Base-by-base conservation (phyloP, 2,113 vertebrate genomes). In the Paedocypris sp. region DNA sequence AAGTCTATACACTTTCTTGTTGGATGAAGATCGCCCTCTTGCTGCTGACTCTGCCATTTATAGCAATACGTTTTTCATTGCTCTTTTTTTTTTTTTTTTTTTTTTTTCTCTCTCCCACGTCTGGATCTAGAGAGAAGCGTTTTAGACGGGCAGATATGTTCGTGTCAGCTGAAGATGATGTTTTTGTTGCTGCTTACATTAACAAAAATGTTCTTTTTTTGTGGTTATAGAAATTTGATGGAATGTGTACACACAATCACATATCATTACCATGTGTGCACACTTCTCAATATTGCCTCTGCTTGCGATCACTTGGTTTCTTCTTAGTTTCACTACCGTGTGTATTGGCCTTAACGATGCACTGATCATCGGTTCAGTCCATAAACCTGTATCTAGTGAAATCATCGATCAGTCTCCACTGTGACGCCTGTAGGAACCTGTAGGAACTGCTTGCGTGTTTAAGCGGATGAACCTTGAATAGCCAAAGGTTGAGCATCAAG, bases 1-100 rank as follows among this genome's bases (percentile, higher is more conserved):
- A n/a, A n/a, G n/a, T n/a, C n/a, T n/a, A n/a, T n/a, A n/a, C n/a
- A n/a, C n/a, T n/a, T n/a, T n/a, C n/a, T n/a, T n/a, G 41, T 46
- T 38, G 46, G 36, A 65, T 45, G 25, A 59, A 49, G 29, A 46
- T 11, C 31, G 20, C 62, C 73, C 59, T 75, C 74, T 81, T 77
- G 82, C 82, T 85, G 85, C 83, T 85, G 79, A 77, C 60, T 79
- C 80, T 70, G 67, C 64, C 64, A 51, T 80, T 80, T 77, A 73
- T 71, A 68, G 67, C 38, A 72, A 33, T 68, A 46, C 61, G 22
- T 64, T 73, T 79, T 74, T 25, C 41, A n/a, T n/a, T n/a, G n/a
- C n/a, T n/a, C n/a, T n/a, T n/a, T n/a, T n/a, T n/a, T n/a, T n/a
- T n/a, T n/a, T n/a, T n/a, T n/a, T n/a, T n/a, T n/a, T n/a, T n/a